Percentiles rank a stretch among this genome's conserved stretches.
phyloP scores from a whole-genome alignment of 2,797 vertebrate genomes.

The Gymnopithys bicolor region DNA sequence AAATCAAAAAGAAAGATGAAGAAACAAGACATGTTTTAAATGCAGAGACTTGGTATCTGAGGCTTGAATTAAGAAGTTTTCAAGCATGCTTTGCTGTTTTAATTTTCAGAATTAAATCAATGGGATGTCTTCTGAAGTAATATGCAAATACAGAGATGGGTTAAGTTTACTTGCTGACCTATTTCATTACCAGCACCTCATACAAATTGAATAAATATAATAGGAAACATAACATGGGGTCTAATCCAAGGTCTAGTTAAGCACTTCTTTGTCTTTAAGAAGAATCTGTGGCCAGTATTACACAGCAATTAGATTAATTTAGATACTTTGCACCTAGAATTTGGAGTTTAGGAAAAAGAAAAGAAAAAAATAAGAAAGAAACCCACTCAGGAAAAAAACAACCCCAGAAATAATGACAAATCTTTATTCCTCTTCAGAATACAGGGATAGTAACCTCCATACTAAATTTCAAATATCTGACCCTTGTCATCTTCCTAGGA shows the following conservation, averaged over 20 bases:
- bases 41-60: background rate
- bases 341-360: background rate
- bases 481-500: background rate
- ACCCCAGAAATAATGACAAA: background rate
- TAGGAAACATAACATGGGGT: background rate
- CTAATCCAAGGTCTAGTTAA: background rate
- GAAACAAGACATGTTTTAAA: background rate
- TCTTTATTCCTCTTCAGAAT: background rate
- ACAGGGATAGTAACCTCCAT: background rate
- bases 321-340: background rate
- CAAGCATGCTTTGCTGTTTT: background rate
- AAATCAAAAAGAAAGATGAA: background rate
- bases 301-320: background rate
- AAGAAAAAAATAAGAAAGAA: accelerated
- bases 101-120: background rate
- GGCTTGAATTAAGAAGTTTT: background rate
- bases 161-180: background rate
- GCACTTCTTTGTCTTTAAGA: background rate
- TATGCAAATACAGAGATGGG: background rate
- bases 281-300: background rate
- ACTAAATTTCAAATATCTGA: background rate
- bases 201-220: background rate
- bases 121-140: background rate
- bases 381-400: too few relatives aligned
- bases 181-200: background rate